Base-by-base conservation (phyloP, 1,140 invertebrate species). In the Drosophila suzukii region DNA sequence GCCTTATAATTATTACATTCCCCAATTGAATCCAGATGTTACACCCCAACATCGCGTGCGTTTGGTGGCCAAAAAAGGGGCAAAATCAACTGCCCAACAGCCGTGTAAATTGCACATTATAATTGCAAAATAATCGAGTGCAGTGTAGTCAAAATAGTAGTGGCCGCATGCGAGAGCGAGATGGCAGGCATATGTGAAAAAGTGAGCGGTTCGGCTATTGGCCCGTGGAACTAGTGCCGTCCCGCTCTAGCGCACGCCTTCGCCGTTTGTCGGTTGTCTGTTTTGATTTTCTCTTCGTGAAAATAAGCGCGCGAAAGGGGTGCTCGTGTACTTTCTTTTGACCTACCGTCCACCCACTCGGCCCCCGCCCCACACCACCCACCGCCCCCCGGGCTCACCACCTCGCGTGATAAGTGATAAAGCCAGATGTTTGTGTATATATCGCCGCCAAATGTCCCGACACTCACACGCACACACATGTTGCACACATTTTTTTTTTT, bases 201-300 rank as follows among this genome's bases (percentile, higher is more conserved):
- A 75, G 59, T 55, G 65, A 67, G 44, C 47, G 74, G 57, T 34
- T 58, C 74, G 17, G 57, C 74, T 77, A 70, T 54, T 56, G 24
- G 59, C 27, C 27, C 3, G 6, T 7, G 8, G 13, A 39, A 17
- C 10, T 20, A 12, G 17, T 51, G 32, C 38, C 39, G 10, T 83
- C 79, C 60, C 41, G 41, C 72, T 86, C 59, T 57, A 5, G 13
- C 71, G 47, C 71, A 75, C 54, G 62, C 72, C 57, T 46, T 43
- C 12, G 39, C 50, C 54, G 56, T 17, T 38, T 57, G 60, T 81
- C 71, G 74, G 76, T 47, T 70, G 86, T 88, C 83, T 88, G 83
- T 88, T 88, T 88, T 88, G 83, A 77, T 88, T 88, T 88, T 88
- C 84, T 83, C 83, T 86, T 86, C 83, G 72, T 88, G 54, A 89